phyloP scores from a whole-genome alignment of 2,888 invertebrate species.

The Nomada fucata region DNA sequence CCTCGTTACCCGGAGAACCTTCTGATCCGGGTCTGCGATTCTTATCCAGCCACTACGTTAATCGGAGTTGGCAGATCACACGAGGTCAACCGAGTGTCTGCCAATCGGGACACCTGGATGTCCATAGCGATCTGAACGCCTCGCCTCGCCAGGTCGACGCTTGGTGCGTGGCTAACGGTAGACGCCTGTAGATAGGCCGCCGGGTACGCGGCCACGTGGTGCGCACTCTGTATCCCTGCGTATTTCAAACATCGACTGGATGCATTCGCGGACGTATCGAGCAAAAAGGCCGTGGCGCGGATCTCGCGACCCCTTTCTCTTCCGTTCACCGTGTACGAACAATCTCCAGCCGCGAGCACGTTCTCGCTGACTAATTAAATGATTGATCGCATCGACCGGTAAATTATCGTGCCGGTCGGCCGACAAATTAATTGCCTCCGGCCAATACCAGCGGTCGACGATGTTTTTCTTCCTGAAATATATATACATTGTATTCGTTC shows the following conservation, averaged over 20 bases:
- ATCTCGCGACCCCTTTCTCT: conserved; percentile 56
- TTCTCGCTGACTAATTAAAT: conserved; percentile 60
- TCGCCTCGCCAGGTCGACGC: conserved; percentile 64
- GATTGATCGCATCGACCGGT: conserved; percentile 57
- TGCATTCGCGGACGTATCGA: conserved; percentile 39
- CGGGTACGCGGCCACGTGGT: conserved; percentile 26
- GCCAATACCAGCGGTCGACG: conserved; percentile 1
- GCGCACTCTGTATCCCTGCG: conserved; percentile 39
- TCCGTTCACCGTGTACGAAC: conserved; percentile 56
- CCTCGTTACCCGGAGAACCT: neutral
- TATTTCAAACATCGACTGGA: conserved; percentile 44
- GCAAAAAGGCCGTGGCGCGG: conserved; percentile 41
- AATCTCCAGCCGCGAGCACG: conserved; percentile 54
- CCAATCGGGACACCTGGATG: conserved; percentile 14
- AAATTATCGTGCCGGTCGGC: conserved; percentile 45
- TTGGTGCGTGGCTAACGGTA: conserved; percentile 63
- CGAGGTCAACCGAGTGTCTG: conserved; percentile 19
- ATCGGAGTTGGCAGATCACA: conserved; percentile 7
- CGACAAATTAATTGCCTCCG: conserved; percentile 45
- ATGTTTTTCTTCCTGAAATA: conserved; percentile 10
- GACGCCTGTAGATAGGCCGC: conserved; percentile 44
- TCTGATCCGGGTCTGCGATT: conserved; percentile 12
- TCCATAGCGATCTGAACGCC: conserved; percentile 32
- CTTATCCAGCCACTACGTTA: conserved; percentile 30
- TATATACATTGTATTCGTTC: too few species aligned